Base-by-base conservation (phyloP, 2,888 invertebrate genomes). In the Ephialtes manifestator region DNA sequence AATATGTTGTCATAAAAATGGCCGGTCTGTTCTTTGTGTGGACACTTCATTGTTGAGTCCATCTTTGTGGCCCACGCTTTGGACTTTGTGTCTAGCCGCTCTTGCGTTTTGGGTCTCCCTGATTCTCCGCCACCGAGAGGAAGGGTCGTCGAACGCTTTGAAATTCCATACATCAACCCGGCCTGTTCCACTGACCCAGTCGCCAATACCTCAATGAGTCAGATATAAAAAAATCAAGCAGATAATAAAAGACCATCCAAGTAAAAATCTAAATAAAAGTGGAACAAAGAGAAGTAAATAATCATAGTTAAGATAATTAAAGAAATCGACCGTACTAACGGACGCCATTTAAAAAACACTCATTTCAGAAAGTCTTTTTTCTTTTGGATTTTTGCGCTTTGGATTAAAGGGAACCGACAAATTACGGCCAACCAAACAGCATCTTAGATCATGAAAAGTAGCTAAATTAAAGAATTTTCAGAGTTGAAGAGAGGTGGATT, bases 131-230 rank as follows among this genome's bases (percentile, higher is more conserved):
- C 13, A 15, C 60, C 71, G 78, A 43, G 78, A 46, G 46, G 67
- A 76, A 71, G 67, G 83, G 77, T 83, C 83, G 83, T 83, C 78
- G 83, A 72, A 78, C 83, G 83, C 83, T 58, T 78, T 71, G 72
- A 83, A 78, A 83, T 83, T 83, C 78, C 83, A 78, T 55, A 68
- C 83, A 35, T 28, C 67, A 67, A 83, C 67, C 67, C 55, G 28
- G n/a, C 58, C 51, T 72, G 83, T 83, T 83, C 78, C 72, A 83
- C 72, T 83, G 68, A 83, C 83, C 83, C 77, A 67, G 58, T 60
- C 60, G 31, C 31, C 8, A 18, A n/a, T n/a, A 8, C 7, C 31
- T 15, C 60, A 28, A 60, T 11, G 28, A 35, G 4, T 28, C 15
- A 5, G 31, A 28, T n/a, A 24, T 2, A 28, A 28, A 28, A 28